Base-by-base conservation (phyloP, 2,888 invertebrate species). In the Lissocephala sabroskyi region DNA sequence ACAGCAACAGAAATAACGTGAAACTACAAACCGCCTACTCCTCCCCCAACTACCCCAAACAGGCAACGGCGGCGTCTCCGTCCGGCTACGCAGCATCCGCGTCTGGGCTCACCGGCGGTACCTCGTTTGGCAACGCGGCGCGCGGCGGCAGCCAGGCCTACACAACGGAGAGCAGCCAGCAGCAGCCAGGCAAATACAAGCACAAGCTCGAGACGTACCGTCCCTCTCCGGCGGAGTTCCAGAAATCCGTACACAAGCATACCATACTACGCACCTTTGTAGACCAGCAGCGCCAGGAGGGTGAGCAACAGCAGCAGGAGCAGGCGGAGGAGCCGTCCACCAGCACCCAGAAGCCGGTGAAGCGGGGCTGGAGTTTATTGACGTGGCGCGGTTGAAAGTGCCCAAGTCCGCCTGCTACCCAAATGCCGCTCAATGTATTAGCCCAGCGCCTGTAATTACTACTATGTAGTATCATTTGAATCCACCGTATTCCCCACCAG, bases 1-100 rank as follows among this genome's bases (percentile, higher is more conserved):
- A 56, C 58, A 60, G 49, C 59, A 86, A 59, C 45, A 75, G 85
- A 48, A 84, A 83, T 79, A 87, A 86, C 66, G 87, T 87, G 63
- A 49, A 56, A 52, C 52, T 59, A 43, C 70, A 62, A 55, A 59
- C 52, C 49, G 47, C 62, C 52, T 53, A 56, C 60, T 50, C 74
- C 56, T 52, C 52, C 59, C 45, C 64, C 49, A 52, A 57, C 59
- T 65, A 60, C 52, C 60, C 77, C 85, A 86, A 66, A 88, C 86
- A 84, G 87, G 87, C 85, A 66, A 45, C 77, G 51, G 82, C 86
- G 54, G 84, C 49, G 59, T 52, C 45, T 59, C 53, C 57, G 37
- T 39, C 41, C 30, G 29, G 37, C 44, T 41, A 46, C 46, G 14
- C 39, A 39, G 32, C 60, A 42, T n/a, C 62, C 43, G 14, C 55